Conservation (phyloP, 2,113 vertebrate species). For the Ptilonorhynchus violaceus region DNA sequence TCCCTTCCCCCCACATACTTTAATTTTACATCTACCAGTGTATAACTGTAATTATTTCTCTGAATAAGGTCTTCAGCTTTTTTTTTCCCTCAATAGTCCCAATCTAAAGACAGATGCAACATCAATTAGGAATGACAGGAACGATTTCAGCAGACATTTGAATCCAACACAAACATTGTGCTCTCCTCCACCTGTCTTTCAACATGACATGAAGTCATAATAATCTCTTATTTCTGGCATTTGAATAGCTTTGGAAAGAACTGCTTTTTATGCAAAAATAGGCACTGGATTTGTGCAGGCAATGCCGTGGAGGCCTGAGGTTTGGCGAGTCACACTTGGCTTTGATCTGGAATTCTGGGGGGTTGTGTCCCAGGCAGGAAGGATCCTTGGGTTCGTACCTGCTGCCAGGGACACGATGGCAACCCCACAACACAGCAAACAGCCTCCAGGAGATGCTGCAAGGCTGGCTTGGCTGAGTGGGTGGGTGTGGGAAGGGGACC, state of each 20-base stretch:
- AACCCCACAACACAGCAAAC: background rate
- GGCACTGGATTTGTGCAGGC: background rate
- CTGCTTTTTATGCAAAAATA: constrained; percentile 18
- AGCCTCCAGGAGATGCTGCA: background rate
- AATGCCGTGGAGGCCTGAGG: background rate
- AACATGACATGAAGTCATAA: constrained; percentile 59
- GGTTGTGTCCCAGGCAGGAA: background rate
- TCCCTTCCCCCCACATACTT: constrained; percentile 36
- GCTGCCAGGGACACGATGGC: background rate
- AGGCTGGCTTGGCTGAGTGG: background rate
- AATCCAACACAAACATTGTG: constrained; percentile 60
- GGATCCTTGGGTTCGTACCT: background rate
- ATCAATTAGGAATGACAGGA: constrained; percentile 61
- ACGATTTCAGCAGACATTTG: constrained; percentile 41
- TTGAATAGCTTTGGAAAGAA: constrained; percentile 43
- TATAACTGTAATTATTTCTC: constrained; percentile 62
- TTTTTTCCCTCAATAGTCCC: background rate
- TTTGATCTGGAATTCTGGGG: background rate
- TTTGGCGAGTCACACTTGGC: background rate
- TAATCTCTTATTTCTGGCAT: constrained; percentile 46
- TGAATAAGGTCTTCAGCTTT: constrained; percentile 41
- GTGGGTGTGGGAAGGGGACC: background rate
- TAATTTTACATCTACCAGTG: constrained; percentile 28
- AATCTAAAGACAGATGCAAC: constrained; percentile 56
- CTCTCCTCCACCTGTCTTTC: constrained; percentile 64